phyloP scores from a whole-genome alignment of 30 jellyfish, hydroid and myxozoan species.

The Pelagia noctiluca region DNA sequence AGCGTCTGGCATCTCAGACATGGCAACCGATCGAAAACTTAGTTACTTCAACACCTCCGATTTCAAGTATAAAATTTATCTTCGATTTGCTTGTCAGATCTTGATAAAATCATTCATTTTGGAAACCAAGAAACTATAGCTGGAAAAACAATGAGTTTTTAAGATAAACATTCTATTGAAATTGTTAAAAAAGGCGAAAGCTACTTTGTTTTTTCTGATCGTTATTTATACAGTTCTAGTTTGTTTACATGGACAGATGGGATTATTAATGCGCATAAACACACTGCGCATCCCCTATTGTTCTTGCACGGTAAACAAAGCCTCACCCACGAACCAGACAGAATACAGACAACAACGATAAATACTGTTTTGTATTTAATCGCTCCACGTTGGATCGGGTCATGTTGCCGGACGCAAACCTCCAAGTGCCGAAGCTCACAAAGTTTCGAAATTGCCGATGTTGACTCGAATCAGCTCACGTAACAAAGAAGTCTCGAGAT shows the following conservation, averaged over 20 bases:
- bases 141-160: conserved; percentile 46
- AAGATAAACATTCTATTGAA: too few relatives aligned
- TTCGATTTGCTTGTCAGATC: too few relatives aligned
- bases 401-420: conserved; percentile 53
- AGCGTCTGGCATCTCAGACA: too few relatives aligned
- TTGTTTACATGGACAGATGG: conserved; percentile 90
- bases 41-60: too few relatives aligned
- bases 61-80: too few relatives aligned
- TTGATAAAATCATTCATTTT: too few relatives aligned
- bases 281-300: conserved; percentile 78
- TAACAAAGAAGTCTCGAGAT: too few relatives aligned
- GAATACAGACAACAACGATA: conserved; percentile 71
- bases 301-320: conserved; percentile 74
- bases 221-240: conserved; percentile 60
- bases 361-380: conserved; percentile 56
- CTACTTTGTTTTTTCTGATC: conserved; percentile 58
- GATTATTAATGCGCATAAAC: conserved; percentile 78
- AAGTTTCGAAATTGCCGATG: too few relatives aligned
- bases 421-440: not conserved
- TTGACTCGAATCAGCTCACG: too few relatives aligned
- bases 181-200: conserved; percentile 33
- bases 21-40: too few relatives aligned
- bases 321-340: conserved; percentile 81
- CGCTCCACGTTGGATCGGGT: conserved; percentile 59
- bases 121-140: too few relatives aligned